Conservation (phyloP, 2,113 vertebrate species). For the Calidris pygmaea region DNA sequence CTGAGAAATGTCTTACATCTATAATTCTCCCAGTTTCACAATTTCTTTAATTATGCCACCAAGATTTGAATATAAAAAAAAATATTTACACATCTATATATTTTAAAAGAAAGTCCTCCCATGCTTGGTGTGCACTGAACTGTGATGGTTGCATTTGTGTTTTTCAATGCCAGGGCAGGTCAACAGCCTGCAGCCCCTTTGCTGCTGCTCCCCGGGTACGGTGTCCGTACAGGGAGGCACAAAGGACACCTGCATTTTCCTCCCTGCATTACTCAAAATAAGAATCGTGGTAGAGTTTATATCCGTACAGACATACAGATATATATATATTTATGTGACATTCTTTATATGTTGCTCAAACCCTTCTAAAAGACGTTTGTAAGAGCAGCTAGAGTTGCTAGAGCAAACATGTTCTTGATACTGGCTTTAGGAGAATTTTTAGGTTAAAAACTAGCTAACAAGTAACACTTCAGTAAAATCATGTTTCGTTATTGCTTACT, state of each 20-base stretch:
- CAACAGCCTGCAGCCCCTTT: background rate
- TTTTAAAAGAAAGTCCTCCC: background rate
- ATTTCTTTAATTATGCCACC: background rate
- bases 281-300: background rate
- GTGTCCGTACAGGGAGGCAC: no score
- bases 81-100: background rate
- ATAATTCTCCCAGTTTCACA: background rate
- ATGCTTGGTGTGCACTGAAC: no score
- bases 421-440: background rate
- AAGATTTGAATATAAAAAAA: background rate
- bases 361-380: background rate
- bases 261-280: background rate
- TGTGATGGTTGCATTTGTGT: background rate
- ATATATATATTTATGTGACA: no score
- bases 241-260: background rate
- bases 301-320: no score
- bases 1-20: background rate
- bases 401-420: background rate
- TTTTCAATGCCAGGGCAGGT: background rate
- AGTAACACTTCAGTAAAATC: background rate
- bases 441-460: background rate
- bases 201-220: rapidly evolving
- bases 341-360: background rate
- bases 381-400: background rate
- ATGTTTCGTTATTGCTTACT: background rate